Evolutionary conservation across 2,797 vertebrate genomes (phyloP).

Genomic region (Melanotaenia trifasciata): DNA sequence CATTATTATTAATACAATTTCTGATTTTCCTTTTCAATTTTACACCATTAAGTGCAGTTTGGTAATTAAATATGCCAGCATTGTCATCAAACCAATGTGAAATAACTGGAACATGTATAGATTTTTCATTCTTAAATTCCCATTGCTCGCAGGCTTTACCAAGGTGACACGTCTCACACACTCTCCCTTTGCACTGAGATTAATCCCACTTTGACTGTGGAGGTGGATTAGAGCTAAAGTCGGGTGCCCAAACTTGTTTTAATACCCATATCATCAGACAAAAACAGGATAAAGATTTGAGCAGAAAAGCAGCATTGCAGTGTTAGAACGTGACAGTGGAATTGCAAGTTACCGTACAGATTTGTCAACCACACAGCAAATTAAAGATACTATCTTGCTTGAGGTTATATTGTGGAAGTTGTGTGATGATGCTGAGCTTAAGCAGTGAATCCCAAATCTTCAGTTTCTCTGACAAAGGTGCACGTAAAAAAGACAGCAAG

Average conservation of each 20-base stretch:
- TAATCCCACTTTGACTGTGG: slow-evolving; percentile 80
- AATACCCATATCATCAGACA: slow-evolving; percentile 82
- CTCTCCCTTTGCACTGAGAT: slow-evolving; percentile 63
- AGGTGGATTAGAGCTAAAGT: slow-evolving; percentile 81
- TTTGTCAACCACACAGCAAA: slow-evolving; percentile 82
- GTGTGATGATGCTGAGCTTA: slow-evolving; percentile 73
- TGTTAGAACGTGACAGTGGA: slow-evolving; percentile 69
- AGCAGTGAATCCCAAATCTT: slow-evolving; percentile 73
- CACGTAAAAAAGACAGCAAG: slow-evolving; percentile 28
- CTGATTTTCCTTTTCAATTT: slow-evolving; percentile 30
- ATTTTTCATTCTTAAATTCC: slow-evolving; percentile 71
- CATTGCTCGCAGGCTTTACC: slow-evolving; percentile 59
- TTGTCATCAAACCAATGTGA: slow-evolving; percentile 47
- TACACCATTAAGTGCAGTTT: slow-evolving; percentile 55
- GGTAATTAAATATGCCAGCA: slow-evolving; percentile 65
- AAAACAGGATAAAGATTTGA: slow-evolving; percentile 81
- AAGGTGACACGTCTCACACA: slow-evolving; percentile 76
- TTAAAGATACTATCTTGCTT: slow-evolving; percentile 83
- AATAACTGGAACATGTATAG: slow-evolving; percentile 56
- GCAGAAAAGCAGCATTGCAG: slow-evolving; percentile 67
- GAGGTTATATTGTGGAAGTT: slow-evolving; percentile 80
- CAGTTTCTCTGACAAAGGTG: slow-evolving; percentile 63
- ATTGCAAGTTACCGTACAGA: slow-evolving; percentile 77
- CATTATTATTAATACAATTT: slow-evolving; percentile 61
- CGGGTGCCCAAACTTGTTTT: slow-evolving; percentile 80